Evolutionary conservation across 2,797 vertebrate species (phyloP), one percentile per base, ranked within the genome.

Genomic region (Myotis findleyi): DNA sequence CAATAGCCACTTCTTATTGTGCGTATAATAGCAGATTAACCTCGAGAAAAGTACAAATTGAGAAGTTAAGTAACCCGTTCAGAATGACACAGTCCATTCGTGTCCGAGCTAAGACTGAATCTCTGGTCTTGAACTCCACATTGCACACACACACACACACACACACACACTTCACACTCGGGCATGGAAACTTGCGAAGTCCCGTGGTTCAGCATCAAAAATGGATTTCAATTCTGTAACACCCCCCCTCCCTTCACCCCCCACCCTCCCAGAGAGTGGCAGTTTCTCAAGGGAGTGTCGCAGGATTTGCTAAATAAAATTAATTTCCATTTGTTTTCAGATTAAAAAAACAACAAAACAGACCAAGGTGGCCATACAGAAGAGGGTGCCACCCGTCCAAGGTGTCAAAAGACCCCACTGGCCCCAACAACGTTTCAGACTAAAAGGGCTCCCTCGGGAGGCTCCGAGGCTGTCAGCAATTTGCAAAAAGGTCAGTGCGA

Each of bases 401-500:
- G 62, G 59, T 64, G 57, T 72, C 77, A 36, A 85, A 90, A 80
- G 91, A 87, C 68, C 44, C 64, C 75, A 49, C 4, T 1, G 4
- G 16, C 72, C 69, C 89, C 49, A 25, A 57, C 7, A 36, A 25
- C 3, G 20, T 59, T 55, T 90, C 82, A 88, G 27, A 36, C 59
- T 71, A 21, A 93, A 71, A 66, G 8, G 13, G 47, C 57, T 86
- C 95, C 87, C 33, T 33, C 83, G 20, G 80, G 97, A 96, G 88
- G 53, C 66, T 94, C 71, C 71, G 7, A 18, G 79, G 75, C 96
- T 96, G 95, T 95, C 97, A 97, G 41, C 18, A 2, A 91, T 91
- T 91, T 87, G 93, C 89, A 88, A 76, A 96, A 92, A 89, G 94
- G 91, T 96, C 96, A 97, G 75, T 5, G 27, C 51, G 75, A 77